Evolutionary conservation across 2,113 vertebrate genomes (phyloP).

Genomic region (Puntigrus tetrazona): DNA sequence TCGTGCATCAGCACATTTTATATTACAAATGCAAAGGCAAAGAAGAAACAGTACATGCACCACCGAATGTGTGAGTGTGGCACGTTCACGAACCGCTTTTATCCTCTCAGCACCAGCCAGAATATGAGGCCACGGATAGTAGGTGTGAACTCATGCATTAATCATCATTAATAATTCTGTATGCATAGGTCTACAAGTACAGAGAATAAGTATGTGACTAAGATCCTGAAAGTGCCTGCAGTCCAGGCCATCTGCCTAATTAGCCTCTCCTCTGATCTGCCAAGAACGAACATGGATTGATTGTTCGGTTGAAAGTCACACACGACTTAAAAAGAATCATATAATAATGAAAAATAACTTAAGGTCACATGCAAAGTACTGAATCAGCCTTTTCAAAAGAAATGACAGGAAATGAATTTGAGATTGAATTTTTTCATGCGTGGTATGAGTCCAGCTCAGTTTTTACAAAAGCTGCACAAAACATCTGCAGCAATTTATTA

Average conservation of each 20-base stretch:
- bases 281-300: background rate
- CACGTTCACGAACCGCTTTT: background rate
- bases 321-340: background rate
- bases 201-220: background rate
- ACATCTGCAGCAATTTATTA: background rate
- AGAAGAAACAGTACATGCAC: background rate
- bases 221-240: slow-evolving; percentile 10
- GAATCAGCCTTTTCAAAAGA: background rate
- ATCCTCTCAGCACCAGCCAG: background rate
- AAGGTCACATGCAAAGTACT: background rate
- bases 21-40: slow-evolving; percentile 3
- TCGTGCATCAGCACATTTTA: background rate
- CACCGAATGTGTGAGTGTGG: background rate
- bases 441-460: background rate
- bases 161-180: slow-evolving; percentile 27
- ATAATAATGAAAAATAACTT: background rate
- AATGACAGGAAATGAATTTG: background rate
- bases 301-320: background rate
- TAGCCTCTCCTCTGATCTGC: slow-evolving; percentile 15
- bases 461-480: background rate
- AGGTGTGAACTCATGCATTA: slow-evolving; percentile 36
- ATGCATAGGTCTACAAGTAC: slow-evolving; percentile 14
- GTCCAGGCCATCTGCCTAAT: background rate
- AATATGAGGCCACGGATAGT: background rate
- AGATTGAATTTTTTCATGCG: background rate